Conservation (phyloP, 2,113 vertebrate genomes). For the Pollimyrus isidori region DNA sequence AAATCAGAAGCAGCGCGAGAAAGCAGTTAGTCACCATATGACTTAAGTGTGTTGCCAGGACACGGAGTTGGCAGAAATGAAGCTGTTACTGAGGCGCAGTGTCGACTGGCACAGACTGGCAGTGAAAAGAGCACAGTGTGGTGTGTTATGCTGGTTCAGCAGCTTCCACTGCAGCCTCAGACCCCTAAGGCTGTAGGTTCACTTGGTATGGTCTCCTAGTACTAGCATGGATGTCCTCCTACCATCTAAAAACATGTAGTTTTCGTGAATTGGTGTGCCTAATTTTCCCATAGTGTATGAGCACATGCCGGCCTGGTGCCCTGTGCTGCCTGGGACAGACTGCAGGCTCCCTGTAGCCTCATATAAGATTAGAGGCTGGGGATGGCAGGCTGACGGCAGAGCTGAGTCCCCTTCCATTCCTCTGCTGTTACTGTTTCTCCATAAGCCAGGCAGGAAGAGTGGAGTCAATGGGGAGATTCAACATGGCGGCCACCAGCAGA, state of each 20-base stretch:
- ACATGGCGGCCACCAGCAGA: neutral
- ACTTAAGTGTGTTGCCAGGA: neutral
- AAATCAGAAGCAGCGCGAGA: neutral
- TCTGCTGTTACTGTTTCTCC: neutral
- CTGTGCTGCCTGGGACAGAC: neutral
- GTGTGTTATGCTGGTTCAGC: conserved; percentile 8
- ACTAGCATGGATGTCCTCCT: neutral
- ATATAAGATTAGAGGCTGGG: neutral
- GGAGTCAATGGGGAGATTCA: neutral
- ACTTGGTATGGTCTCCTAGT: neutral
- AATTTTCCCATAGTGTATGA: neutral
- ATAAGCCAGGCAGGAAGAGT: neutral
- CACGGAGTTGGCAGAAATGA: neutral
- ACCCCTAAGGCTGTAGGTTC: neutral
- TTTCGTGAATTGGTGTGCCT: neutral
- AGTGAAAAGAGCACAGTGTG: neutral
- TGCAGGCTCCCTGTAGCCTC: neutral
- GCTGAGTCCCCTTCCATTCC: neutral
- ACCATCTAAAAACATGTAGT: neutral
- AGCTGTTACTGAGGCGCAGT: neutral
- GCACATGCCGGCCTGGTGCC: neutral
- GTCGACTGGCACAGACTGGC: neutral
- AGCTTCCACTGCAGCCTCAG: conserved; percentile 22
- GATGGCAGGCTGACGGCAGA: neutral
- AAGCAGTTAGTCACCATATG: neutral